A percentile compares a stretch with the other conserved stretches of the same genome.
phyloP scores from a whole-genome alignment of 2,888 invertebrate genomes.

The Metellina segmentata region DNA sequence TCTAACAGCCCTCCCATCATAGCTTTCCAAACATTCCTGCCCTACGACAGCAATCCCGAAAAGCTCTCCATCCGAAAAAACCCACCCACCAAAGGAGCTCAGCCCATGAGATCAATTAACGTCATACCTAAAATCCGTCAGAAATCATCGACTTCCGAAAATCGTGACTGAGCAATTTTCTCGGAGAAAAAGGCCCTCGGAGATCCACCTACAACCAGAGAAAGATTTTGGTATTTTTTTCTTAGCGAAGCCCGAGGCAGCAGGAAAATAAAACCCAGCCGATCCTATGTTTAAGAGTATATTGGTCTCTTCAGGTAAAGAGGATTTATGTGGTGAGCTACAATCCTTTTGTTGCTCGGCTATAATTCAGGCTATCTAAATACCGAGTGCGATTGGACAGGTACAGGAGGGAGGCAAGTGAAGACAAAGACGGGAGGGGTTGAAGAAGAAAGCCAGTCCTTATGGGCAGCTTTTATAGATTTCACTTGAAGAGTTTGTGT shows the following conservation, averaged over 20 bases:
- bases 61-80: neutral
- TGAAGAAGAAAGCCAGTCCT: neutral
- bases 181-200: neutral
- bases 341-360: conserved; percentile 47
- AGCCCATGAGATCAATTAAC: neutral
- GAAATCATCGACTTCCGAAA: conserved; percentile 21
- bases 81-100: neutral
- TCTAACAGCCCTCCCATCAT: too few species aligned
- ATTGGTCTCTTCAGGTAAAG: conserved; percentile 27
- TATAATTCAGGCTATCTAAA: conserved; percentile 28
- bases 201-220: conserved; percentile 4
- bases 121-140: too few species aligned
- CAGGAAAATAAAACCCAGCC: conserved; percentile 17
- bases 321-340: conserved; percentile 43
- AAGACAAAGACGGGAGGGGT: neutral
- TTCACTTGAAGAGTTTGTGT: too few species aligned
- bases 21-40: too few species aligned
- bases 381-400: neutral
- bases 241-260: neutral
- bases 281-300: conserved; percentile 28
- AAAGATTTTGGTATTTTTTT: conserved; percentile 11
- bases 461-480: too few species aligned
- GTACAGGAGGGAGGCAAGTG: neutral
- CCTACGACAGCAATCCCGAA: neutral
- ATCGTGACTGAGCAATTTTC: conserved; percentile 21